Evolutionary conservation across 2,113 vertebrate species (phyloP).

Genomic region (Fregetta grallaria): DNA sequence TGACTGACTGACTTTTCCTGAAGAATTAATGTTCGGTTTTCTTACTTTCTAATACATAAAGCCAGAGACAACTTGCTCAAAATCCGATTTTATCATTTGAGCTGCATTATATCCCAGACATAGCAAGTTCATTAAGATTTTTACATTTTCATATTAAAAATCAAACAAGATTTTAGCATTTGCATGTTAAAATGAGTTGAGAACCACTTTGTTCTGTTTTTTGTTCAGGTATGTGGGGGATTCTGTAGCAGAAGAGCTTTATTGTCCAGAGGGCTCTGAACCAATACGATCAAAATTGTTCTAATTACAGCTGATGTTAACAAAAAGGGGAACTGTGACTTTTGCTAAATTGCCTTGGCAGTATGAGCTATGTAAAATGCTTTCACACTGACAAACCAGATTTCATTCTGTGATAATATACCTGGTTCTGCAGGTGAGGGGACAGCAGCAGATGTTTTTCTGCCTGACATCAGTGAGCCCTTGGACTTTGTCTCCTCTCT

Average conservation of each 20-base stretch:
- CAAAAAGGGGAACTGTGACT: not conserved
- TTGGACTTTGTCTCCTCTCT: not conserved
- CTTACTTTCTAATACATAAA: not conserved
- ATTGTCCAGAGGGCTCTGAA: not conserved
- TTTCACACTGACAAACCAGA: not conserved
- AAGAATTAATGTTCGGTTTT: not conserved
- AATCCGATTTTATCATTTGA: not conserved
- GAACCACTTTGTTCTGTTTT: not conserved
- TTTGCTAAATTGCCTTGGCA: not conserved
- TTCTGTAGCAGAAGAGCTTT: not conserved
- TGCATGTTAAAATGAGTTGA: not conserved
- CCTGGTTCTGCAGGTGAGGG: not conserved
- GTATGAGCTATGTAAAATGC: not conserved
- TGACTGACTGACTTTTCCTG: not conserved
- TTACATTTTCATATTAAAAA: not conserved
- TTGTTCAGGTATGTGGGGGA: not conserved
- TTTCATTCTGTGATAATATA: not conserved
- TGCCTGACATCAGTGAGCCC: not conserved
- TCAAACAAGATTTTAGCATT: not conserved
- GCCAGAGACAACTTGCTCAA: not conserved
- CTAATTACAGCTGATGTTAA: not conserved
- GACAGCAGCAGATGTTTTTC: not conserved
- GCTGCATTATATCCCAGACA: not conserved
- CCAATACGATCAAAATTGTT: not conserved
- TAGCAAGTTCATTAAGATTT: not conserved